Evolutionary conservation across 2,113 vertebrate genomes (phyloP).

Genomic region (Hyperopisus bebe): DNA sequence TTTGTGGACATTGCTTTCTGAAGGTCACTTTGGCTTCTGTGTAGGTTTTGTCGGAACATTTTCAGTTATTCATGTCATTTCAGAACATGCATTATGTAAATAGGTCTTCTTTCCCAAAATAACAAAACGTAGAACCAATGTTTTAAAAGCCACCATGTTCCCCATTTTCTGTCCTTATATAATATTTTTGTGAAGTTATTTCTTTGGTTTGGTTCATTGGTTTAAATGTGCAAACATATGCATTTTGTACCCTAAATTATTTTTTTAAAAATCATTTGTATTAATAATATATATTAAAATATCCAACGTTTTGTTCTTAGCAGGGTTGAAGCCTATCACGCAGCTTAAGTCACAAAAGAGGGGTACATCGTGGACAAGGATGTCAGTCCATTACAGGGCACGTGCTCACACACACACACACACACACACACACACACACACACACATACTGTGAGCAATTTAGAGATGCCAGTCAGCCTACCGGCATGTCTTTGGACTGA

Average conservation of each 20-base stretch:
- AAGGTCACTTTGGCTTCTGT: constrained; percentile 59
- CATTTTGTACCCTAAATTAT: neutral
- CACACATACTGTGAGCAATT: too few relatives aligned
- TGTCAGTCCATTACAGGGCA: neutral
- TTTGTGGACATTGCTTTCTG: constrained; percentile 55
- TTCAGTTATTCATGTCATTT: constrained; percentile 56
- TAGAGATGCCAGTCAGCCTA: too few relatives aligned
- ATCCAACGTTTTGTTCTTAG: neutral
- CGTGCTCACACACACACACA: neutral
- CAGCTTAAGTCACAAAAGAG: neutral
- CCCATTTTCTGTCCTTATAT: constrained; percentile 55
- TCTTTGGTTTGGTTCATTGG: constrained; percentile 22
- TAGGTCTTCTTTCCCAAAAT: constrained; percentile 56
- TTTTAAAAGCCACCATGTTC: constrained; percentile 57
- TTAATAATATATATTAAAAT: neutral
- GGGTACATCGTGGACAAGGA: neutral
- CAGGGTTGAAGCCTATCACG: neutral
- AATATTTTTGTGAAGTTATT: neutral
- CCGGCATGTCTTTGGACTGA: neutral
- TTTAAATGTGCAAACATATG: neutral
- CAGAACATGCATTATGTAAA: constrained; percentile 70
- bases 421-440: neutral
- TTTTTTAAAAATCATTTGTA: neutral
- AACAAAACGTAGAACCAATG: constrained; percentile 45
- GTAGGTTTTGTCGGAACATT: constrained; percentile 13